These are phyloP conservation scores for Limnephilus lunatus DNA, from an alignment of 2,888 invertebrate species.

Conservation along the genomic window DNA sequence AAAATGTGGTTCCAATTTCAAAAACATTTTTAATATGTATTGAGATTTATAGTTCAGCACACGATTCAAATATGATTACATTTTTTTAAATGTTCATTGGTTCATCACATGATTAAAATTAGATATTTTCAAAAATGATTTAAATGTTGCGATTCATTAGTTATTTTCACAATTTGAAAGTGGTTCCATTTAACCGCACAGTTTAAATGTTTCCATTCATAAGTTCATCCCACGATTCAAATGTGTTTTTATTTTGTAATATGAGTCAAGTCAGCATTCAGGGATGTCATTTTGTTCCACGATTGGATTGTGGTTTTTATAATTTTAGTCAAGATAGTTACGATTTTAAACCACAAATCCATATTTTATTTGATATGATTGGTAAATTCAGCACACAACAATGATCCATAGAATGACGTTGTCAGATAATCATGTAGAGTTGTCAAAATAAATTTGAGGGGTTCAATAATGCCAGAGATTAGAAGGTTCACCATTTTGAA, in stretches of 20 bases:
- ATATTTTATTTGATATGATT: neutral
- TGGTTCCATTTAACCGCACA: too few relatives aligned
- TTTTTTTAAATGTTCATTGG: neutral
- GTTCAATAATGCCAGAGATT: slow-evolving; percentile 4
- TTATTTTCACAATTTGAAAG: too few relatives aligned
- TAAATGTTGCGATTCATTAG: too few relatives aligned
- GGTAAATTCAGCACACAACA: neutral
- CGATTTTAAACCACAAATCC: neutral
- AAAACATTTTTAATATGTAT: too few relatives aligned
- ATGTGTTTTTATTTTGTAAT: too few relatives aligned
- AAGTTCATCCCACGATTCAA: too few relatives aligned
- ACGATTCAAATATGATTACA: too few relatives aligned
- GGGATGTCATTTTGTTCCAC: too few relatives aligned
- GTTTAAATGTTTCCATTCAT: too few relatives aligned
- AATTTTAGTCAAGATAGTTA: neutral
- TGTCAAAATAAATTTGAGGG: neutral
- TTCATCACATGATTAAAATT: neutral
- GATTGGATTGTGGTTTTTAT: neutral
- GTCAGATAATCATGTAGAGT: neutral
- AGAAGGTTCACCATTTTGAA: neutral
- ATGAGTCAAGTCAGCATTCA: too few relatives aligned
- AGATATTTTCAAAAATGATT: too few relatives aligned
- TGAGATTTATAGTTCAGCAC: neutral
- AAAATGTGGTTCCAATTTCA: neutral
- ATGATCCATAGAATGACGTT: neutral